These are phyloP conservation scores for Harmothoe impar DNA, from an alignment of 2,888 invertebrate genomes.

Conservation along the genomic window DNA sequence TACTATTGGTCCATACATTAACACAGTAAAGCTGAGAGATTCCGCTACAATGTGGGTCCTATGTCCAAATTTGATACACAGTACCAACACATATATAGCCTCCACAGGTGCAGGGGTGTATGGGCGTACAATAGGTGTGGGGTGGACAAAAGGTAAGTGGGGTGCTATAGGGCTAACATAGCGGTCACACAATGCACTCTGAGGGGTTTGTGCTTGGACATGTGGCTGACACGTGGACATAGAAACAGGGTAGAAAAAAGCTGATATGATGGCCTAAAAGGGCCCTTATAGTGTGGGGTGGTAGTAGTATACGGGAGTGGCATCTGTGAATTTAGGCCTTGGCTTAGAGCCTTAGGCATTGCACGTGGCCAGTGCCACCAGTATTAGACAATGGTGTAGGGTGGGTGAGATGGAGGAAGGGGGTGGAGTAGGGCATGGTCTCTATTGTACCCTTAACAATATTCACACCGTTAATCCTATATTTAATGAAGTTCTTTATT, in stretches of 20 bases:
- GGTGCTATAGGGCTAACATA: background rate
- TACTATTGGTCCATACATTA: no score
- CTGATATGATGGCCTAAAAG: background rate
- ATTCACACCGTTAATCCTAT: slow-evolving; percentile 1
- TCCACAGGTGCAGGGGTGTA: background rate
- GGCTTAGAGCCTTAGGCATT: background rate
- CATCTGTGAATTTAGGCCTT: background rate
- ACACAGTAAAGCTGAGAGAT: background rate
- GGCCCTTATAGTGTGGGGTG: background rate
- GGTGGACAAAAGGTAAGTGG: background rate
- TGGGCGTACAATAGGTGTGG: background rate
- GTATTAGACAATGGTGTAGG: background rate
- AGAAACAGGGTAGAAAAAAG: background rate
- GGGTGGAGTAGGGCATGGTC: background rate
- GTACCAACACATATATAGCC: background rate
- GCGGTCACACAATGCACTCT: background rate
- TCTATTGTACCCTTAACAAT: background rate
- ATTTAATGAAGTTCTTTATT: background rate
- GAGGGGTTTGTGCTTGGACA: background rate
- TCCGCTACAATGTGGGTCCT: background rate
- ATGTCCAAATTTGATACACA: slow-evolving; percentile 12
- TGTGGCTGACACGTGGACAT: background rate
- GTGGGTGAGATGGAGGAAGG: background rate
- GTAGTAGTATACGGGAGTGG: background rate
- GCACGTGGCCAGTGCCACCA: background rate